Base-by-base conservation (phyloP, 2,888 invertebrate genomes). In the Stratiomys singularior region DNA sequence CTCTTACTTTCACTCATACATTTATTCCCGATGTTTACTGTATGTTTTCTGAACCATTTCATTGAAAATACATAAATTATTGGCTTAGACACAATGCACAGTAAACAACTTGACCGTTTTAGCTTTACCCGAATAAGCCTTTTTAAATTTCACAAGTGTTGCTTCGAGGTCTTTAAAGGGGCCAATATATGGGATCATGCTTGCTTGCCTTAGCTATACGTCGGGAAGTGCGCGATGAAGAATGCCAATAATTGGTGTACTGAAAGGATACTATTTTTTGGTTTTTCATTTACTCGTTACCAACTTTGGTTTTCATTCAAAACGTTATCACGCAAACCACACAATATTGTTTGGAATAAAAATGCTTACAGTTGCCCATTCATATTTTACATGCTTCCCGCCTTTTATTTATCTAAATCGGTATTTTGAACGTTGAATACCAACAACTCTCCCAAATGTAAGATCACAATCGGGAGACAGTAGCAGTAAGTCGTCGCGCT, bases 401-500 rank as follows among this genome's bases (percentile, higher is more conserved):
- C n/a, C 44, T 66, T 63, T 63, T 15, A 28, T 37, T 1, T 46
- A 15, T 47, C 47, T 47, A 15, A 3, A 25, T 69, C 64, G 46
- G 4, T 25, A 3, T 66, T 30, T 80, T 80, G 80, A 46, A 76
- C 60, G 27, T 15, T 74, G 72, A 64, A 77, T 71, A 77, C 64
- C 30, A 67, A 60, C 46, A 30, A 47, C 18, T 11, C 23, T 37
- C 58, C 58, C 44, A 21, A 69, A n/a, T 46, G 72, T 18, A 81
- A 82, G 82, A 82, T 82, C 82, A 66, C 81, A 82, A 80, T 82
- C 82, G 76, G 82, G 82, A 78, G 82, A 82, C 66, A 81, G 81
- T 79, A 80, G 79, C 76, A 81, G 78, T 80, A 84, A 82, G 71
- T 85, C 86, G 15, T 74, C 74, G 7, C 83, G 87, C 47, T 86